Conservation (phyloP, 2,113 vertebrate species). For the Otus sunia region DNA sequence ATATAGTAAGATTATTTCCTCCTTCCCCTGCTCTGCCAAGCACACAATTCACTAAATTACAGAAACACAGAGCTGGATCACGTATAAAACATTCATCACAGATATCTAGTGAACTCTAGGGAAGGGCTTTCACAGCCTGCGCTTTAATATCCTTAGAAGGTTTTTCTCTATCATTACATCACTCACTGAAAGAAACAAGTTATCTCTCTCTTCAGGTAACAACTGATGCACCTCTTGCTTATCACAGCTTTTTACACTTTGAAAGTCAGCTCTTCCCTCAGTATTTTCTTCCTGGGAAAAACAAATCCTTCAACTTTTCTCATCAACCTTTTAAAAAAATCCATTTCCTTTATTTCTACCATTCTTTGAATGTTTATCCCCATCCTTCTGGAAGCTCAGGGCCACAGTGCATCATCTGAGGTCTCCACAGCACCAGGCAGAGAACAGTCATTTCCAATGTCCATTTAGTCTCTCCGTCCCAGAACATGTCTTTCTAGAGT, state of each 20-base stretch:
- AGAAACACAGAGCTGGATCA: neutral
- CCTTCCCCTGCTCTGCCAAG: neutral
- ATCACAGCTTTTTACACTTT: neutral
- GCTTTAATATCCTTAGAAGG: neutral
- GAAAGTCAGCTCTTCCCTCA: neutral
- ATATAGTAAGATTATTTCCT: slow-evolving; percentile 17
- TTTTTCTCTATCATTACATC: neutral
- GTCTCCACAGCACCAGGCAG: neutral
- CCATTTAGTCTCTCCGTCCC: neutral
- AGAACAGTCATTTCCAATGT: neutral
- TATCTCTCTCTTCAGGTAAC: neutral
- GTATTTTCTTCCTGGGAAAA: neutral
- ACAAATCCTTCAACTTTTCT: neutral
- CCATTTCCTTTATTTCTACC: neutral
- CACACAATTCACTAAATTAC: neutral
- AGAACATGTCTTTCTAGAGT: neutral
- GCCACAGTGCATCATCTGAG: neutral
- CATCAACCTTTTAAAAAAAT: neutral
- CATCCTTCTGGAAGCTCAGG: neutral
- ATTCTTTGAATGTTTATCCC: neutral
- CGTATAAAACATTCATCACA: neutral
- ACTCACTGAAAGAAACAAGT: neutral
- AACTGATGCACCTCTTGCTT: neutral
- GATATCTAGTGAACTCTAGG: neutral
- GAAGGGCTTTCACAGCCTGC: neutral